Conservation (phyloP, 2,113 vertebrate species). For the Plotosus lineatus region DNA sequence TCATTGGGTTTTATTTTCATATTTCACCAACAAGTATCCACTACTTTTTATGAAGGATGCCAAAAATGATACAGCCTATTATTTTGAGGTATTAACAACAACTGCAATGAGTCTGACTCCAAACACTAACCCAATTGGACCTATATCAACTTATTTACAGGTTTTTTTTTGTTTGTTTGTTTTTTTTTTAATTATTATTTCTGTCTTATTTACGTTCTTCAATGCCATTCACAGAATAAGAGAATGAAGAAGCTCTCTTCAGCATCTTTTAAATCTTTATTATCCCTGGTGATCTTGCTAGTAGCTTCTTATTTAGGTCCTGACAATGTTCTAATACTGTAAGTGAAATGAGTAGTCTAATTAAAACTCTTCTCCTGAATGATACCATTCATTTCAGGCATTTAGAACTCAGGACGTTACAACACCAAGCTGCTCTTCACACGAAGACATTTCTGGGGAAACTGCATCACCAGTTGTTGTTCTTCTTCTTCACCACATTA, state of each 20-base stretch:
- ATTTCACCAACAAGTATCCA: background rate
- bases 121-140: background rate
- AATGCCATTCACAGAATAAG: background rate
- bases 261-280: background rate
- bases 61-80: background rate
- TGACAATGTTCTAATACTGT: too few relatives aligned
- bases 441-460: slow-evolving; percentile 34
- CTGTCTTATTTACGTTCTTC: background rate
- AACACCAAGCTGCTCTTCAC: slow-evolving; percentile 1
- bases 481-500: slow-evolving; percentile 31
- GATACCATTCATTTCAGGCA: background rate
- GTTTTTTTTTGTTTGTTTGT: too few relatives aligned
- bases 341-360: slow-evolving; percentile 6
- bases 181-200: too few relatives aligned
- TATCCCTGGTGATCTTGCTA: slow-evolving; percentile 3
- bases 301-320: too few relatives aligned
- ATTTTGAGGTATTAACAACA: background rate
- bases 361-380: background rate
- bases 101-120: background rate
- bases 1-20: background rate
- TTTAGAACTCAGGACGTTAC: background rate
- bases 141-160: background rate
- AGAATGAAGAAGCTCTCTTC: background rate
- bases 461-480: slow-evolving; percentile 36
- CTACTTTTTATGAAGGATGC: background rate